A percentile compares a stretch with the other conserved stretches of the same genome.
Conservation (phyloP, 2,888 invertebrate species). For the Dolichomitus sp. region DNA sequence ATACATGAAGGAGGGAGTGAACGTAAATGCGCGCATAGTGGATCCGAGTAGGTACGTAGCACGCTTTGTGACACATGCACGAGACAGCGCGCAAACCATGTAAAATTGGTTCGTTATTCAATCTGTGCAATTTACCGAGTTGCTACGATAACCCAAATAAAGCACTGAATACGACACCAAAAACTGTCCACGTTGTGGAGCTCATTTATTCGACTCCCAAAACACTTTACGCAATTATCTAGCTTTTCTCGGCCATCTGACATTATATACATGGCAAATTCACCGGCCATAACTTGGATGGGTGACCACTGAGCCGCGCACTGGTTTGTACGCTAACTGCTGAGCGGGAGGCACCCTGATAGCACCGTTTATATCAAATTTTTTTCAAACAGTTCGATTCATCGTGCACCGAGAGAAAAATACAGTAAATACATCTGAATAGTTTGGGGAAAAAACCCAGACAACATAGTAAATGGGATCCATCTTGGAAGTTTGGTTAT, state of each 20-base stretch:
- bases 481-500: too few relatives aligned
- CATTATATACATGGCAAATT: background rate
- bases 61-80: constrained; percentile 62
- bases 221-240: constrained; percentile 42
- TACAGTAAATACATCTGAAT: too few relatives aligned
- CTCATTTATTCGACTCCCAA: constrained; percentile 26
- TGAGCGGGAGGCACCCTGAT: too few relatives aligned
- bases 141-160: constrained; percentile 53
- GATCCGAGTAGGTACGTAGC: constrained; percentile 23
- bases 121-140: constrained; percentile 75
- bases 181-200: constrained; percentile 17
- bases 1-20: constrained; percentile 20
- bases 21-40: constrained; percentile 49
- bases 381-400: too few relatives aligned
- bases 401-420: too few relatives aligned
- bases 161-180: constrained; percentile 14
- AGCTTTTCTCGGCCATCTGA: constrained; percentile 26
- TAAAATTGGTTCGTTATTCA: constrained; percentile 80
- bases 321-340: too few relatives aligned
- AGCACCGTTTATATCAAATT: too few relatives aligned
- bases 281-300: too few relatives aligned
- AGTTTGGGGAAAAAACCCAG: too few relatives aligned
- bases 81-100: constrained; percentile 71
- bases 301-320: too few relatives aligned
- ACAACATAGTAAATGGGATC: too few relatives aligned